These are phyloP conservation scores for Myiagra hebetior DNA, from an alignment of 2,113 vertebrate species.

Conservation along the genomic window DNA sequence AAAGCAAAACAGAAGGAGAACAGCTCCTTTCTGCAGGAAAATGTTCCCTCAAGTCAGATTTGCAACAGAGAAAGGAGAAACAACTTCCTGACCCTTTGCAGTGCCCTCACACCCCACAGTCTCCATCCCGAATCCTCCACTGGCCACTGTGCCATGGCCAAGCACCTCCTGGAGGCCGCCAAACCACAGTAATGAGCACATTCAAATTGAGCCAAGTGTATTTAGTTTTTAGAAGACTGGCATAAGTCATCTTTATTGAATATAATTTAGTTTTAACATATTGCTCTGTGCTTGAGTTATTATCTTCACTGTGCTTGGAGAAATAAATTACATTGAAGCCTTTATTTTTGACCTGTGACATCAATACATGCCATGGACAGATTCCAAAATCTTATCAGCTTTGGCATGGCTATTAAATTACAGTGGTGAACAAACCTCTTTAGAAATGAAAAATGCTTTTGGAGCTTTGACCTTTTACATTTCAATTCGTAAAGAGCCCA, in stretches of 20 bases:
- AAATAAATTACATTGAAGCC: conserved; percentile 73
- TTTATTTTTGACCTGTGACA: conserved; percentile 75
- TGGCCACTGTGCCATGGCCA: neutral
- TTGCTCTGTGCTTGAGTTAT: conserved; percentile 70
- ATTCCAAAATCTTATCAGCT: conserved; percentile 73
- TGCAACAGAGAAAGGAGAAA: neutral
- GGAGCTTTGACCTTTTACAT: conserved; percentile 72
- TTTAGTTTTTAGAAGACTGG: conserved; percentile 64
- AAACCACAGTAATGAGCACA: neutral
- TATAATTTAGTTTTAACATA: conserved; percentile 76
- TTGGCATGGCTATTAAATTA: conserved; percentile 73
- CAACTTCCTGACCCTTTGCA: neutral
- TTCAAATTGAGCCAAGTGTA: conserved; percentile 47
- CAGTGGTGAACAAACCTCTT: conserved; percentile 69
- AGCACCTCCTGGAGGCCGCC: neutral
- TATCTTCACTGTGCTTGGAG: conserved; percentile 68
- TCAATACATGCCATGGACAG: conserved; percentile 70
- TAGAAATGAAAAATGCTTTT: conserved; percentile 74
- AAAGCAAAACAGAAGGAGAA: conserved; percentile 27
- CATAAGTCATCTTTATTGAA: conserved; percentile 72
- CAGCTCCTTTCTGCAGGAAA: neutral
- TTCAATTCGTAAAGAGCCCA: conserved; percentile 68
- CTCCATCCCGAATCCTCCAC: neutral
- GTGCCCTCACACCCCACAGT: neutral
- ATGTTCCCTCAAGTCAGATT: neutral